These are phyloP conservation scores for Sakesphorus luctuosus DNA, from an alignment of 2,113 vertebrate genomes.

Conservation along the genomic window DNA sequence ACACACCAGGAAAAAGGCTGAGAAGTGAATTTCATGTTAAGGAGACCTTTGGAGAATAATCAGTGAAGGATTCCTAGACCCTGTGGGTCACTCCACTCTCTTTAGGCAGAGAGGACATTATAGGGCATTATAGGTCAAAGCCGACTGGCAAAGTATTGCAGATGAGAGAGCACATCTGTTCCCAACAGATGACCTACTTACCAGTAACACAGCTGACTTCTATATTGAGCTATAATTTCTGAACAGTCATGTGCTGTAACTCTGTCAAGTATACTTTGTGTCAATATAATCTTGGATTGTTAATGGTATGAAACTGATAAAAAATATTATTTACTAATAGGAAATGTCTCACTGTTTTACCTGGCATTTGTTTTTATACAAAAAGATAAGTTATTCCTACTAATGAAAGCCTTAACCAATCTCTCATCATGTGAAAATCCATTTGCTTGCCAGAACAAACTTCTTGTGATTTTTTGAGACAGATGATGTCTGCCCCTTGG, in stretches of 20 bases:
- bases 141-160: not conserved
- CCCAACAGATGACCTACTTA: constrained; percentile 19
- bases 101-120: not conserved
- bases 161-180: constrained; percentile 33
- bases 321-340: not conserved
- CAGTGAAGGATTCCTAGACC: not conserved
- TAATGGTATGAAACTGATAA: not conserved
- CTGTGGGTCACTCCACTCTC: not conserved
- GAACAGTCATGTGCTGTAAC: not conserved
- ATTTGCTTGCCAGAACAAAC: not conserved
- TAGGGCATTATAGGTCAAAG: not conserved
- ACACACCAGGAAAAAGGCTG: not conserved
- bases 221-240: not conserved
- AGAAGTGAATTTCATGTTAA: not conserved
- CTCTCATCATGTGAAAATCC: not conserved
- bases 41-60: not conserved
- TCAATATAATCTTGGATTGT: not conserved
- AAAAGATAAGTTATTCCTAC: not conserved
- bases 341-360: not conserved
- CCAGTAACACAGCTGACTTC: not conserved
- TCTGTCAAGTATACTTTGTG: not conserved
- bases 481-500: not conserved
- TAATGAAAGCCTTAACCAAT: not conserved
- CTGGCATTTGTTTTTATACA: not conserved
- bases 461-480: not conserved